Conservation (phyloP, 2,888 invertebrate species). For the Autographa pulchrina region DNA sequence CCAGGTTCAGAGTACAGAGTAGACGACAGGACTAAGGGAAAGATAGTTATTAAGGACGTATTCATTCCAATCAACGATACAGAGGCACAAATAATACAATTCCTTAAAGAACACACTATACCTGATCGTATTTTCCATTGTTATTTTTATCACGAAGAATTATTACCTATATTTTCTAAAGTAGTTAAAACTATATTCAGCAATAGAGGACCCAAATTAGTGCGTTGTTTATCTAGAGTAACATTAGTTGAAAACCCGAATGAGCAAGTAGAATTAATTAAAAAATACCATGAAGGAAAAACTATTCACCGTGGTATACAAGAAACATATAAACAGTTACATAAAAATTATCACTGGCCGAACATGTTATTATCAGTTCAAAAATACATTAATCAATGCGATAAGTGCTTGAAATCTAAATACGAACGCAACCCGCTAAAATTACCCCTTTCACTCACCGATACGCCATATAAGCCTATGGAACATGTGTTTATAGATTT, state of each 20-base stretch:
- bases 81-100: slow-evolving; percentile 47
- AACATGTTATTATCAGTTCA: slow-evolving; percentile 37
- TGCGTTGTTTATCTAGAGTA: slow-evolving; percentile 38
- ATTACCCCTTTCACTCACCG: not conserved
- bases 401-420: slow-evolving; percentile 3
- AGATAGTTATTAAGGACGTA: slow-evolving; percentile 20
- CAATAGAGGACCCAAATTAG: slow-evolving; percentile 49
- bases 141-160: slow-evolving; percentile 24
- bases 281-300: slow-evolving; percentile 29
- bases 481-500: not conserved
- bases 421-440: slow-evolving; percentile 8
- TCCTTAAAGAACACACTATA: slow-evolving; percentile 28
- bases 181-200: slow-evolving; percentile 50
- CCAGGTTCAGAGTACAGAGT: slow-evolving; percentile 48
- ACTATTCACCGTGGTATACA: slow-evolving; percentile 28
- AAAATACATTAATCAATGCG: slow-evolving; percentile 6
- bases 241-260: slow-evolving; percentile 42
- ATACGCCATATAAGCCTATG: not conserved
- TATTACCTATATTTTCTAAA: slow-evolving; percentile 14
- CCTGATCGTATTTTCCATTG: slow-evolving; percentile 18
- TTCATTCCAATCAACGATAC: slow-evolving; percentile 30
- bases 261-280: slow-evolving; percentile 12
- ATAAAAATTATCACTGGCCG: slow-evolving; percentile 53
- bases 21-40: slow-evolving; percentile 47
- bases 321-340: slow-evolving; percentile 47